phyloP scores from a whole-genome alignment of 1,140 invertebrate species.

The Sinella curviseta region DNA sequence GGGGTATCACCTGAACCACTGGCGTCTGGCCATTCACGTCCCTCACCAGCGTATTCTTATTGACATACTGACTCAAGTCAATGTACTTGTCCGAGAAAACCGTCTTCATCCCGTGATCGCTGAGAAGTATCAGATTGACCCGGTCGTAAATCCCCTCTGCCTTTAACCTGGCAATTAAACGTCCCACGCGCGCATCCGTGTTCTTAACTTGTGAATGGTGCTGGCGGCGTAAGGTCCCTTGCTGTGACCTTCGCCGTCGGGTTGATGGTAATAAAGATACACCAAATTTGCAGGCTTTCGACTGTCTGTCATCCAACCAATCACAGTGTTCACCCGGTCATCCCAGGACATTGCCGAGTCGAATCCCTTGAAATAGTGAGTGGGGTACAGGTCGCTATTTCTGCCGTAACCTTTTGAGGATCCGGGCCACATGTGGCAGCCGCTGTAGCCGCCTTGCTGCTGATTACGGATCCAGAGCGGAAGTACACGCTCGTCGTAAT shows the following conservation, averaged over 20 bases:
- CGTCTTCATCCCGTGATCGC: constrained; percentile 7
- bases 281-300: constrained; percentile 25
- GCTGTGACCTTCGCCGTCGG: neutral
- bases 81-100: neutral
- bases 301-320: constrained; percentile 1
- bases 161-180: neutral
- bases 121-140: neutral
- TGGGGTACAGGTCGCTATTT: neutral
- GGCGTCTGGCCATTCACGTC: neutral
- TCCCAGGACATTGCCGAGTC: neutral
- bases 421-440: neutral
- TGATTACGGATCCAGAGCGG: constrained; percentile 59
- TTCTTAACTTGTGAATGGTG: neutral
- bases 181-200: neutral
- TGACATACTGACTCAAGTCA: neutral
- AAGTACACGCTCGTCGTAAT: constrained; percentile 58
- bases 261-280: constrained; percentile 21
- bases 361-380: neutral
- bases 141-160: neutral
- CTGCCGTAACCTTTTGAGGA: neutral
- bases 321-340: neutral
- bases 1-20: neutral
- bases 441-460: neutral
- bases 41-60: neutral
- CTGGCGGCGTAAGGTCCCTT: neutral